Evolutionary conservation across 1,140 invertebrate species (phyloP).

Genomic region (Vanessa atalanta): DNA sequence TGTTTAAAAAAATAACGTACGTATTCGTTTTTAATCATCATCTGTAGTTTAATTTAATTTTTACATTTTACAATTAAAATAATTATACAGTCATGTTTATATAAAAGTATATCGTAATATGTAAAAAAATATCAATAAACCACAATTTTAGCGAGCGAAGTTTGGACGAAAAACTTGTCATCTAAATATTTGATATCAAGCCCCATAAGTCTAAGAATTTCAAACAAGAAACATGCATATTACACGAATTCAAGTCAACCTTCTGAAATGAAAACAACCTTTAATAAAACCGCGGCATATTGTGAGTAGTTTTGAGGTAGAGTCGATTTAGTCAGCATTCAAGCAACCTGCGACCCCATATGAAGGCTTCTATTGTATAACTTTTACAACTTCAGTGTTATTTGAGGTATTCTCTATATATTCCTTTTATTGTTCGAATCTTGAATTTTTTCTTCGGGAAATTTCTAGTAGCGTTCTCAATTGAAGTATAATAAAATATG

Average conservation of each 20-base stretch:
- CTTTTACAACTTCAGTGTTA: background rate
- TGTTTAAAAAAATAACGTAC: too few relatives aligned
- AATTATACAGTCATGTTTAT: too few relatives aligned
- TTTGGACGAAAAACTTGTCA: too few relatives aligned
- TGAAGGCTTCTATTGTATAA: conserved; percentile 11
- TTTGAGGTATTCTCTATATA: conserved; percentile 9
- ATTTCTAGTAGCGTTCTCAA: too few relatives aligned
- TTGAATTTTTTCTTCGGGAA: background rate
- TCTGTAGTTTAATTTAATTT: too few relatives aligned
- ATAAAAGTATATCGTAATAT: too few relatives aligned
- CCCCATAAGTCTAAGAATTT: background rate
- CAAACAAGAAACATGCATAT: conserved; percentile 12
- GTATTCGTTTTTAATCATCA: too few relatives aligned
- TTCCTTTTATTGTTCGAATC: conserved; percentile 4
- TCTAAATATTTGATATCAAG: too few relatives aligned
- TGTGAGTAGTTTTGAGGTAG: conserved; percentile 52
- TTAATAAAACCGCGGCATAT: conserved; percentile 56
- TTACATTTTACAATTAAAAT: too few relatives aligned
- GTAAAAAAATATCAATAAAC: too few relatives aligned
- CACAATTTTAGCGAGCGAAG: too few relatives aligned
- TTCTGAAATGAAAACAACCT: conserved; percentile 24
- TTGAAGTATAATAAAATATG: too few relatives aligned
- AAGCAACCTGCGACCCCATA: conserved; percentile 46
- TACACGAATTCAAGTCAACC: conserved; percentile 2
- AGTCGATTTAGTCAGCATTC: conserved; percentile 61